Evolutionary conservation across 2,797 vertebrate genomes (phyloP).

Genomic region (Peromyscus eremicus): DNA sequence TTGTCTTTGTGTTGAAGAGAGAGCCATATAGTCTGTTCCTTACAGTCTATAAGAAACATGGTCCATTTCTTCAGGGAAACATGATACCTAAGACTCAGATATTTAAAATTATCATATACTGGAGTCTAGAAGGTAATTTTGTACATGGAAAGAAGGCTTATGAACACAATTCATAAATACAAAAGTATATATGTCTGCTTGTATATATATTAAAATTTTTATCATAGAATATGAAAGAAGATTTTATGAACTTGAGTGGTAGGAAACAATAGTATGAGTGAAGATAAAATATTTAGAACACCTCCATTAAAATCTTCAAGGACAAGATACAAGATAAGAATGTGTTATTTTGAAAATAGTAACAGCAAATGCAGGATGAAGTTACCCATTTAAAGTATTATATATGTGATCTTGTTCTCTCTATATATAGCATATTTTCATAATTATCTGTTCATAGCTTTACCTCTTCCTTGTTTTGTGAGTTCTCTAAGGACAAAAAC

Average conservation of each 20-base stretch:
- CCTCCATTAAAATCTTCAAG: neutral
- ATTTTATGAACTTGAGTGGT: conserved; percentile 10
- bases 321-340: neutral
- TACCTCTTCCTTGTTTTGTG: neutral
- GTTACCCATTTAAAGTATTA: neutral
- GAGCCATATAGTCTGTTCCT: conserved; percentile 2
- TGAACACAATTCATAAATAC: neutral
- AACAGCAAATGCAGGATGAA: neutral
- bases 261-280: neutral
- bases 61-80: neutral
- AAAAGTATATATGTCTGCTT: neutral
- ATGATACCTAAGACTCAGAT: neutral
- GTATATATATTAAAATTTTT: neutral
- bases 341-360: conserved; percentile 46
- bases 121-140: conserved; percentile 6
- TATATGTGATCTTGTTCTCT: neutral
- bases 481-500: neutral
- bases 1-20: conserved; percentile 50
- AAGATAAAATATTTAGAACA: neutral
- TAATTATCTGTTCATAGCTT: neutral
- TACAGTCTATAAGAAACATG: conserved; percentile 1
- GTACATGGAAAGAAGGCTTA: neutral
- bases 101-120: neutral
- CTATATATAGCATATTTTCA: neutral
- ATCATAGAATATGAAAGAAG: neutral